Conservation (phyloP, 2,888 invertebrate species). For the Baronia brevicornis region DNA sequence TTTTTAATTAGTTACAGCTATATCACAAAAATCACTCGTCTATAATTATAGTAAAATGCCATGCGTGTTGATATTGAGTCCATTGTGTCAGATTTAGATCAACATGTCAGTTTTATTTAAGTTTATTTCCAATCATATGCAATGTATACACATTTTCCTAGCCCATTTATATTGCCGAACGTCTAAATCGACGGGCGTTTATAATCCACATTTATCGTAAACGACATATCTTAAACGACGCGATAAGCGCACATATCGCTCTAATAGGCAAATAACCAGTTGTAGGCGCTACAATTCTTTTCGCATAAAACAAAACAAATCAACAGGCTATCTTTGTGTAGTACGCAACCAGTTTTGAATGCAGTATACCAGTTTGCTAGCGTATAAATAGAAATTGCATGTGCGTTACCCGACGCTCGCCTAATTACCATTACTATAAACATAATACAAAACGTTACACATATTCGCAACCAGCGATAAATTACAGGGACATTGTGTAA, state of each 20-base stretch:
- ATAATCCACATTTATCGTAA: background rate
- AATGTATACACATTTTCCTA: too few relatives aligned
- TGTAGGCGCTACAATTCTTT: constrained; percentile 10
- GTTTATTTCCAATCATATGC: too few relatives aligned
- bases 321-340: constrained; percentile 4
- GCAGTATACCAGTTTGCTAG: constrained; percentile 5
- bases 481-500: constrained; percentile 24
- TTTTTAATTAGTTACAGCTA: constrained; percentile 4
- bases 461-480: constrained; percentile 36
- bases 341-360: constrained; percentile 8
- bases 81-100: too few relatives aligned
- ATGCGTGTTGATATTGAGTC: too few relatives aligned
- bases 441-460: constrained; percentile 33
- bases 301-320: constrained; percentile 3
- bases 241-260: constrained; percentile 7
- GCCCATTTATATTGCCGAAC: too few relatives aligned
- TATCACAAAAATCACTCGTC: constrained; percentile 8
- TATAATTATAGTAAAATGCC: constrained; percentile 6
- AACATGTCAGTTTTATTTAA: too few relatives aligned
- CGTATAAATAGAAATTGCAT: constrained; percentile 18
- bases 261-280: constrained; percentile 7
- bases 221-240: constrained; percentile 1
- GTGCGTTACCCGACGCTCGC: constrained; percentile 19
- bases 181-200: too few relatives aligned
- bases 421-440: constrained; percentile 47